Percentiles rank a stretch among this genome's conserved stretches.
Evolutionary conservation across 2,888 invertebrate species (phyloP).

Genomic region (Tetramorium bicarinatum): DNA sequence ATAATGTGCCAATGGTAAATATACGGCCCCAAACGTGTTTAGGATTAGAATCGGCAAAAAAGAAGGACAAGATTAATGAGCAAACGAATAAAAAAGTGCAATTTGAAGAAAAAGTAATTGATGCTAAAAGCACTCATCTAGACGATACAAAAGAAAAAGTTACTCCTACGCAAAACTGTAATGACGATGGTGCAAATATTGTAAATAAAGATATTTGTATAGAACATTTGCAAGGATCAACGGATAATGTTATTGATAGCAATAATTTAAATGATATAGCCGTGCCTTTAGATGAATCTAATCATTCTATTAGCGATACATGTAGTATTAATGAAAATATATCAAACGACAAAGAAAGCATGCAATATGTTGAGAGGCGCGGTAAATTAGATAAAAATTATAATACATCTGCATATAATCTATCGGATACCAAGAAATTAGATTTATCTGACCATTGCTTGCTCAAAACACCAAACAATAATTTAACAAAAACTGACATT

Average conservation of each 20-base stretch:
- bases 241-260: conserved; percentile 66
- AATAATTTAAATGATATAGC: conserved; percentile 73
- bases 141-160: conserved; percentile 64
- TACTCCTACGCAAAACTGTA: conserved; percentile 46
- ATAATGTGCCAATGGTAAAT: conserved; percentile 87
- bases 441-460: conserved; percentile 60
- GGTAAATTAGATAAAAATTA: conserved; percentile 93
- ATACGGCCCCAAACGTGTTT: conserved; percentile 90
- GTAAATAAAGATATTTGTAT: conserved; percentile 57
- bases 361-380: conserved; percentile 81
- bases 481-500: conserved; percentile 78
- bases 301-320: conserved; percentile 70
- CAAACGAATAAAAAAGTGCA: conserved; percentile 76
- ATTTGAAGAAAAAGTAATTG: conserved; percentile 79
- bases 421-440: conserved; percentile 84
- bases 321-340: conserved; percentile 61
- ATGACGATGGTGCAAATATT: conserved; percentile 51
- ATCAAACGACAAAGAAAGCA: conserved; percentile 54
- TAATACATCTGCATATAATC: conserved; percentile 94
- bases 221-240: conserved; percentile 55
- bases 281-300: conserved; percentile 75
- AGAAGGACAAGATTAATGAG: conserved; percentile 76
- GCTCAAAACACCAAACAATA: conserved; percentile 72
- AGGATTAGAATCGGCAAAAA: conserved; percentile 86
- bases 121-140: conserved; percentile 61